Conservation (phyloP, 1,140 invertebrate genomes). For the Gonioctena quinquepunctata region DNA sequence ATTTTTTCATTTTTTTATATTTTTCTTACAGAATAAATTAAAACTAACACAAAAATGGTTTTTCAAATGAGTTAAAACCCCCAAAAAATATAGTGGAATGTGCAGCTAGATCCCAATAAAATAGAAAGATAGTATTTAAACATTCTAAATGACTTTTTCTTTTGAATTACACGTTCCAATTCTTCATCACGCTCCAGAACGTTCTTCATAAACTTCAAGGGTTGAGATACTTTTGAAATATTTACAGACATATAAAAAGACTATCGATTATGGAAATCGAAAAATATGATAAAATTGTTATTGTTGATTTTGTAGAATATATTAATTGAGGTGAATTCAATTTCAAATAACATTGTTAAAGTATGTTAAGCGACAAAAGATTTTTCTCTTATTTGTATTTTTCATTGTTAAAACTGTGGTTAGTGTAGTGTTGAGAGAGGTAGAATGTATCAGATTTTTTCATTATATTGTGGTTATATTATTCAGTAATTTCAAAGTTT, state of each 20-base stretch:
- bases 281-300: slow-evolving; percentile 15
- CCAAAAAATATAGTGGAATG: no score
- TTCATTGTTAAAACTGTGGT: slow-evolving; percentile 20
- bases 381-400: slow-evolving; percentile 8
- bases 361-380: no score
- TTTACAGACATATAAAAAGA: not conserved
- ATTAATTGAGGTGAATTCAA: not conserved
- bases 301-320: slow-evolving; percentile 7
- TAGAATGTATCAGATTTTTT: slow-evolving; percentile 4
- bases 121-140: not conserved
- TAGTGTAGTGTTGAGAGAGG: slow-evolving; percentile 8
- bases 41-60: no score
- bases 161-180: no score
- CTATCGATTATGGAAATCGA: not conserved
- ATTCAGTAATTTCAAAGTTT: not conserved
- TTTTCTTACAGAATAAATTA: no score
- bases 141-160: not conserved
- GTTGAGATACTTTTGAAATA: not conserved
- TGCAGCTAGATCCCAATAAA: not conserved
- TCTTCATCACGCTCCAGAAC: no score
- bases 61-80: no score
- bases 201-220: not conserved
- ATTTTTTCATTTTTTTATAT: no score
- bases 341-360: no score
- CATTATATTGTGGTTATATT: not conserved